Conservation (phyloP, 2,888 invertebrate species). For the Lasioglossum morio region DNA sequence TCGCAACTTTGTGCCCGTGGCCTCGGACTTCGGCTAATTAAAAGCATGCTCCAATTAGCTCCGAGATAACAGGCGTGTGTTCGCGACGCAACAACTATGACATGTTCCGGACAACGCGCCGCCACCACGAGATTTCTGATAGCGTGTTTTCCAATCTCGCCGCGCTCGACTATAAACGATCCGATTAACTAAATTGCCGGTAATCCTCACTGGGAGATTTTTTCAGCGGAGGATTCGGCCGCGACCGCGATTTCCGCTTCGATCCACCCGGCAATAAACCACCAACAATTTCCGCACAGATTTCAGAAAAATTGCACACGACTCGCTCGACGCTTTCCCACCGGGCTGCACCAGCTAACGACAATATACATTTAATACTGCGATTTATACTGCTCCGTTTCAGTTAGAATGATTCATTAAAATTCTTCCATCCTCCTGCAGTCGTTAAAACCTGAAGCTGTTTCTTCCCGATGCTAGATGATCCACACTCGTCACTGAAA, state of each 20-base stretch:
- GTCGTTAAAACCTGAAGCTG: too few species aligned
- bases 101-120: constrained; percentile 34
- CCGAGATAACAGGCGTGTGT: constrained; percentile 64
- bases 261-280: not conserved
- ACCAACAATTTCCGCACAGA: not conserved
- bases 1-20: constrained; percentile 30
- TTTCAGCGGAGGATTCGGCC: not conserved
- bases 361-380: not conserved
- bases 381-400: too few species aligned
- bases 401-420: too few species aligned
- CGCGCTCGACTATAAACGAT: constrained; percentile 12
- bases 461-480: too few species aligned
- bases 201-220: not conserved
- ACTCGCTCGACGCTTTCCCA: not conserved
- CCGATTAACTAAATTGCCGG: constrained; percentile 11
- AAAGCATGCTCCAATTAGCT: constrained; percentile 75
- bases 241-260: not conserved
- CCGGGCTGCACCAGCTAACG: not conserved
- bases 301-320: not conserved
- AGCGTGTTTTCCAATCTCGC: constrained; percentile 25
- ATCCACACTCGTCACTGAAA: too few species aligned
- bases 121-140: constrained; percentile 64
- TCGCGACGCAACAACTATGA: constrained; percentile 48
- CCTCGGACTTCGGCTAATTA: constrained; percentile 68
- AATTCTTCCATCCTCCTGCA: too few species aligned